Conservation (phyloP, 2,888 invertebrate genomes). For the Leptura quadrifasciata region DNA sequence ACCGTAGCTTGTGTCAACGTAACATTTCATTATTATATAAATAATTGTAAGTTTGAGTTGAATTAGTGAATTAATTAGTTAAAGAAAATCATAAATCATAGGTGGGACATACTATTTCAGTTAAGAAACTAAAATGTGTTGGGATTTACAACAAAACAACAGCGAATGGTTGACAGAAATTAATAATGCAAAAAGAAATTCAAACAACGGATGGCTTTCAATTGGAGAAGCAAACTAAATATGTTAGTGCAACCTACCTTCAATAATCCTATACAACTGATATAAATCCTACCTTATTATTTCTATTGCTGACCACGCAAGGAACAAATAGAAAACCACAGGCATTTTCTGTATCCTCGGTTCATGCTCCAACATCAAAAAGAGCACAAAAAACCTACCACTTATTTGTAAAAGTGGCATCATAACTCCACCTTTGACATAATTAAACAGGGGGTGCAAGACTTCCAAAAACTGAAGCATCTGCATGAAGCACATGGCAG, state of each 20-base stretch:
- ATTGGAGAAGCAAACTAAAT: too few species aligned
- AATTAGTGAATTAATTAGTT: too few species aligned
- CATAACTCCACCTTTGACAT: constrained; percentile 86
- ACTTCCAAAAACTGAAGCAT: constrained; percentile 90
- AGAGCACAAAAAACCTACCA: constrained; percentile 83
- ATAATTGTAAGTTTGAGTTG: too few species aligned
- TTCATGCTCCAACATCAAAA: constrained; percentile 89
- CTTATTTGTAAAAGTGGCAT: constrained; percentile 87
- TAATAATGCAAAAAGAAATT: constrained; percentile 27
- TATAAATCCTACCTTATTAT: constrained; percentile 81
- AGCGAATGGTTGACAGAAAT: too few species aligned
- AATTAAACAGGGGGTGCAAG: constrained; percentile 91
- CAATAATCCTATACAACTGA: too few species aligned
- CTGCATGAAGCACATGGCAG: constrained; percentile 88
- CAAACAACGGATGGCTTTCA: too few species aligned
- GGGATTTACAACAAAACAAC: too few species aligned
- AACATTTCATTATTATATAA: too few species aligned
- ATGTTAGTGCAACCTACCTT: neutral
- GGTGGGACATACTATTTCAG: too few species aligned
- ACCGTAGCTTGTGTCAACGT: too few species aligned
- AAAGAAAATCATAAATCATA: too few species aligned
- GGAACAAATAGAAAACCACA: constrained; percentile 90
- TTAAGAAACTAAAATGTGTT: too few species aligned
- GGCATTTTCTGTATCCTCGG: constrained; percentile 91
- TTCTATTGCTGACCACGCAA: constrained; percentile 89